These are phyloP conservation scores for Nothobranchius kuhntae DNA, from an alignment of 2,113 vertebrate species.

Conservation along the genomic window DNA sequence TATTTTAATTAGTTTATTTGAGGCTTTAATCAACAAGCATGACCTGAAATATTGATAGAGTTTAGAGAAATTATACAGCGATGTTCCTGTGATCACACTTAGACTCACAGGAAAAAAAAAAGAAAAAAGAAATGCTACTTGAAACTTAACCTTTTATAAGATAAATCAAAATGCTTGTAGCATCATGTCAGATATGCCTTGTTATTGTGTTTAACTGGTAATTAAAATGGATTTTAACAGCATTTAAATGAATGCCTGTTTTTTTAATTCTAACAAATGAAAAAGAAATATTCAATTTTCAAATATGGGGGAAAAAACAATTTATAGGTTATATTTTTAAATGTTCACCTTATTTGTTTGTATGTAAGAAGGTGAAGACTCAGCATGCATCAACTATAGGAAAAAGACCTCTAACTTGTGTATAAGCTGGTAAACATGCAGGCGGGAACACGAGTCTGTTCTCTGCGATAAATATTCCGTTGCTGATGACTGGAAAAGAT, in stretches of 20 bases:
- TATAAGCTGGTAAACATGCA: slow-evolving; percentile 74
- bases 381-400: slow-evolving; percentile 20
- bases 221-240: background rate
- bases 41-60: slow-evolving; percentile 1
- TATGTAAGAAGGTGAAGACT: slow-evolving; percentile 5
- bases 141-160: background rate
- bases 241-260: too few relatives aligned
- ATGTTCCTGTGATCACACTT: background rate
- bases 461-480: slow-evolving; percentile 83
- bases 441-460: slow-evolving; percentile 68
- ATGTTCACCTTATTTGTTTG: slow-evolving; percentile 1
- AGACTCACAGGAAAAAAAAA: background rate
- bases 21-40: slow-evolving; percentile 13
- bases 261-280: too few relatives aligned
- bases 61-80: background rate
- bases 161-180: background rate
- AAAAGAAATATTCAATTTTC: too few relatives aligned
- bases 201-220: background rate
- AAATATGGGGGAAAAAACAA: too few relatives aligned
- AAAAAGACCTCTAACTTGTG: slow-evolving; percentile 50
- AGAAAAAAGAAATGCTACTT: background rate
- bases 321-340: background rate
- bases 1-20: slow-evolving; percentile 16
- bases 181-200: background rate
- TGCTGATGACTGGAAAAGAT: slow-evolving; percentile 80